Evolutionary conservation across 2,888 invertebrate species (phyloP).

Genomic region (Hyppa rectilinea): DNA sequence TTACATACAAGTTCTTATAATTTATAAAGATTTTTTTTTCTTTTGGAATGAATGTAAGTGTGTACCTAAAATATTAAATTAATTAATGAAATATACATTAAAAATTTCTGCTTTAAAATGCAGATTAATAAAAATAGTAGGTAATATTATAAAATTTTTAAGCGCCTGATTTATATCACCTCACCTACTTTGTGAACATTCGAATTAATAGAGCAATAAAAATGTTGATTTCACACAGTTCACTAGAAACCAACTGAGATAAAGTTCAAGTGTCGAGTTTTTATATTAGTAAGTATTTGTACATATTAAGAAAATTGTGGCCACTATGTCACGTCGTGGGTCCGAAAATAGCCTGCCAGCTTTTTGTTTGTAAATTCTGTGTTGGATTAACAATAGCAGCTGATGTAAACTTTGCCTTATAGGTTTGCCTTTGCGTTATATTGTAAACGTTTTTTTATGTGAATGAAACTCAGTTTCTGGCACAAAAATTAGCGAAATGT

Average conservation of each 20-base stretch:
- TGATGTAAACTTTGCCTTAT: background rate
- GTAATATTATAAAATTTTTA: conserved; percentile 2
- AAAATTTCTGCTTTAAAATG: conserved; percentile 3
- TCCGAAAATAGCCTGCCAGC: background rate
- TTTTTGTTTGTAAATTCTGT: background rate
- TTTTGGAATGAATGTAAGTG: background rate
- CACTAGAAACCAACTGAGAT: background rate
- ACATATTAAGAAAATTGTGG: background rate
- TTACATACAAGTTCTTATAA: background rate
- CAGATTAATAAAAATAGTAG: background rate
- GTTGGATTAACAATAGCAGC: background rate
- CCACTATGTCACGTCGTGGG: background rate
- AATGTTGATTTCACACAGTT: no score
- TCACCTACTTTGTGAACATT: background rate
- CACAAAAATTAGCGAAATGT: background rate
- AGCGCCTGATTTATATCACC: background rate
- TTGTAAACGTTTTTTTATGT: no score
- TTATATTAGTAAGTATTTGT: background rate
- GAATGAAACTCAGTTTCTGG: no score
- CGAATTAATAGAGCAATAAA: background rate
- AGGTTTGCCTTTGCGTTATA: no score
- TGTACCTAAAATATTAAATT: background rate
- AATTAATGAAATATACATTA: conserved; percentile 25
- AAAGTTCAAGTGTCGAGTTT: conserved; percentile 5
- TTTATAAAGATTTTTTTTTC: background rate